Base-by-base conservation (phyloP, 1,140 invertebrate species). In the Grapholita molesta region DNA sequence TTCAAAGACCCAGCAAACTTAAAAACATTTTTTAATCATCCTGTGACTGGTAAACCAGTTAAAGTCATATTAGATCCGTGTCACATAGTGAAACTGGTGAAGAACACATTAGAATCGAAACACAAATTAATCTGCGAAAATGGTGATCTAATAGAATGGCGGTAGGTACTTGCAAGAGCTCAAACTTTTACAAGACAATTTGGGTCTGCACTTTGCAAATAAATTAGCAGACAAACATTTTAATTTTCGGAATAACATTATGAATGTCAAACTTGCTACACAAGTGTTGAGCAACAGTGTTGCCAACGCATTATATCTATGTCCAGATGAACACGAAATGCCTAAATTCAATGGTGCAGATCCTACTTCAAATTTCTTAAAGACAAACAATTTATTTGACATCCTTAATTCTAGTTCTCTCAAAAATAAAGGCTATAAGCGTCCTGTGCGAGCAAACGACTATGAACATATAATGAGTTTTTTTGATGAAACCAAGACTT, bases 11-110 rank as follows among this genome's bases (percentile, higher is more conserved):
- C 53, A n/a, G n/a, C n/a, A n/a, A n/a, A n/a, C n/a, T n/a, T n/a
- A n/a, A n/a, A n/a, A n/a, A n/a, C n/a, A n/a, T n/a, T 11, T 30
- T 73, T 79, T 69, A 48, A 33, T 24, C 67, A 76, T 66, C 75
- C 75, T 2, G 25, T n/a, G n/a, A 70, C 48, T 12, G 48, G 33
- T 1, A 30, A 38, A 15, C 61, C 33, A n/a, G 57, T 80, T 28
- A 35, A 30, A 15, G 42, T 76, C 0, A 28, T 78, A 9, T 57
- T 75, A 3, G 78, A 78, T 23, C 57, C 73, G 0, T 78, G 72
- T 64, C 78, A 80, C 52, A 74, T 80, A 73, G 4, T 79, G 4
- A 79, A 75, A 72, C 52, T 78, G 9, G 70, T 74, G 0, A 32
- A 75, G 18, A 75, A 79, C 33, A 66, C 67, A 0, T 66, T 78